A percentile compares a stretch with the other conserved stretches of the same genome.
Conservation (phyloP, 2,113 vertebrate genomes). For the Recurvirostra avosetta region DNA sequence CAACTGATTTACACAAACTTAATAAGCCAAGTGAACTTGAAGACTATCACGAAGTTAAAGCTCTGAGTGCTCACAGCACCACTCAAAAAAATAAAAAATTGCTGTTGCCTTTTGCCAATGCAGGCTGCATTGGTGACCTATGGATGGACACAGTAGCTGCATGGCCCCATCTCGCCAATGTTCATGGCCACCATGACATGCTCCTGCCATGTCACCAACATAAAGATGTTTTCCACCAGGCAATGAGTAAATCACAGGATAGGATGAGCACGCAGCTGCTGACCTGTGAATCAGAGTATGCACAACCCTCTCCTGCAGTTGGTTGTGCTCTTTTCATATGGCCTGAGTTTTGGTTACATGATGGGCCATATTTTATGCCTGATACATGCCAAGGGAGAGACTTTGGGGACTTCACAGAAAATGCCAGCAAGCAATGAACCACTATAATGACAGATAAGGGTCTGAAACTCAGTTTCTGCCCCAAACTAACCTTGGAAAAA, state of each 20-base stretch:
- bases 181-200: background rate
- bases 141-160: background rate
- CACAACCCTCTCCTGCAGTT: background rate
- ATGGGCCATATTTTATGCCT: background rate
- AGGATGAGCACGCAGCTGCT: background rate
- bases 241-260: background rate
- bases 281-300: background rate
- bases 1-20: background rate
- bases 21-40: background rate
- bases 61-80: background rate
- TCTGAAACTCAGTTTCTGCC: background rate
- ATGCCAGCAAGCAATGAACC: background rate
- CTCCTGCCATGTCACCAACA: background rate
- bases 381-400: background rate
- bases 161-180: background rate
- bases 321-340: background rate
- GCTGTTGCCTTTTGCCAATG: background rate
- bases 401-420: background rate
- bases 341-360: background rate
- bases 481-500: background rate
- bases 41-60: background rate
- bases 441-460: background rate
- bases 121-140: background rate
- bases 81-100: background rate
- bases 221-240: background rate